Base-by-base conservation (phyloP, 2,113 vertebrate species). In the Archilochus colubris region DNA sequence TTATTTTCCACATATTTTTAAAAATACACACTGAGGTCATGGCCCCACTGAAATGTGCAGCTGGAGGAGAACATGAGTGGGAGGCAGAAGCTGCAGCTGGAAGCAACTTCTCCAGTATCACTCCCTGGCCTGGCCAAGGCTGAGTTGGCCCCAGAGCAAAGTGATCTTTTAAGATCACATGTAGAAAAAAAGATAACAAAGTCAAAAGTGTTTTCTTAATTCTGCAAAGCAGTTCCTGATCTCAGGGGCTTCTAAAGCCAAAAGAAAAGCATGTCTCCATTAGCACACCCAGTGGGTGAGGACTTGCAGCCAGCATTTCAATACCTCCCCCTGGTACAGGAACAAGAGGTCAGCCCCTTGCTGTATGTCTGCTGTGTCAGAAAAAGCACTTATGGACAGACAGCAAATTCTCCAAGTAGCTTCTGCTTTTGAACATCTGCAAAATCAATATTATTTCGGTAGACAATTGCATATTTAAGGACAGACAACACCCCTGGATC, bases 241-340 rank as follows among this genome's bases (percentile, higher is more conserved):
- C 96, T 83, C 95, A 98, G 97, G 98, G 82, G 77, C 31, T 13
- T 98, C 97, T 97, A 98, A 98, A 91, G 19, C 3, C n/a, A 43
- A 77, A 80, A 88, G 14, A 69, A 76, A 86, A 82, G 25, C 14
- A 19, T 3, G 51, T 84, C 30, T 73, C 27, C 7, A 0, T 30
- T 40, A 82, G 44, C 23, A 67, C 57, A 46, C 10, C 40, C 3
- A 1, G 27, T 13, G n/a, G 6, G 7, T 69, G n/a, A 80, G 27
- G n/a, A 83, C 24, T 40, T 33, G 27, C 69, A 94, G 33, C 20
- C 53, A 78, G 31, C 13, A 33, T 87, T 83, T 83, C 61, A 51
- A 2, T 46, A 40, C 14, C 23, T 61, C 28, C 64, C 18, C 20
- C 53, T 72, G 31, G 7, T 27, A 44, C 0, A 6, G n/a, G 30